phyloP scores from a whole-genome alignment of 2,113 vertebrate species.

The Cephalopterus ornatus region DNA sequence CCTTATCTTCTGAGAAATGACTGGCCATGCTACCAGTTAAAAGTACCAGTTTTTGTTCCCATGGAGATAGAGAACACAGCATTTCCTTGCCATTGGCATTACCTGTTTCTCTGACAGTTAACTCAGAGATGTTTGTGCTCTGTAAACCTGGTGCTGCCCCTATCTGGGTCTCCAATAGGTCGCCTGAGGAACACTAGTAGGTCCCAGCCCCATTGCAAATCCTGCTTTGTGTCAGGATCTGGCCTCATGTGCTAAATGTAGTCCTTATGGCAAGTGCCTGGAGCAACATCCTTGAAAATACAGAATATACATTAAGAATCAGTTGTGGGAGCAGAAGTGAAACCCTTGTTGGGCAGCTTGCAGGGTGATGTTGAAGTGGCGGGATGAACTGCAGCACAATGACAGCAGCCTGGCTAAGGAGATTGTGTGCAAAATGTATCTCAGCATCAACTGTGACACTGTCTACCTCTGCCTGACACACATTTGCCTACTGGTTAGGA shows the following conservation, averaged over 20 bases:
- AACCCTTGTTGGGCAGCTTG: background rate
- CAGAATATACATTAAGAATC: background rate
- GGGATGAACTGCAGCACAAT: background rate
- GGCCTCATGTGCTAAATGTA: background rate
- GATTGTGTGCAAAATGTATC: background rate
- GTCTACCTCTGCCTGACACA: background rate
- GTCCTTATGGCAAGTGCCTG: background rate
- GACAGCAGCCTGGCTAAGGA: background rate
- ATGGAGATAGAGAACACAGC: slow-evolving; percentile 43
- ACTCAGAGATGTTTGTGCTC: background rate
- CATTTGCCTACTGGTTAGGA: background rate
- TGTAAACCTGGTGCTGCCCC: background rate
- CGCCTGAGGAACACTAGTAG: background rate
- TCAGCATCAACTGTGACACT: background rate
- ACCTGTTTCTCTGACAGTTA: background rate
- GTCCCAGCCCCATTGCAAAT: background rate
- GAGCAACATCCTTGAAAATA: background rate
- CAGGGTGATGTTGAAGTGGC: background rate
- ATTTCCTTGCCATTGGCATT: background rate
- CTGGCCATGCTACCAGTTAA: slow-evolving; percentile 1
- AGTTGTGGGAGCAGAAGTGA: background rate
- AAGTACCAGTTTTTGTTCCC: slow-evolving; percentile 50
- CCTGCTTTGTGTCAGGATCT: background rate
- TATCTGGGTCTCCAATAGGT: background rate
- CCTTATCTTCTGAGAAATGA: slow-evolving; percentile 33